These are phyloP conservation scores for Sminthurinus aureus DNA, from an alignment of 2,888 invertebrate genomes.

Conservation along the genomic window DNA sequence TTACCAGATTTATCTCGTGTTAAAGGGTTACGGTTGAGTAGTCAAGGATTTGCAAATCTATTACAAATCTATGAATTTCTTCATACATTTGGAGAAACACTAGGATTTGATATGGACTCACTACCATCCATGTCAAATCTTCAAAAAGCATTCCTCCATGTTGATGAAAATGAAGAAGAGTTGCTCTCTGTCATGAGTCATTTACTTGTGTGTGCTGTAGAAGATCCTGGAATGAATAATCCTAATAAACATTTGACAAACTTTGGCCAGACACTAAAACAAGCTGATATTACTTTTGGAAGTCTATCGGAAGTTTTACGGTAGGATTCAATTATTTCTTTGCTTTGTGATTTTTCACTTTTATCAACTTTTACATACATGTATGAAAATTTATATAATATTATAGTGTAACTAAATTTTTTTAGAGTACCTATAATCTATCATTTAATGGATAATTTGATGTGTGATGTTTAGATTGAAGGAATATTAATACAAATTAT, in stretches of 20 bases:
- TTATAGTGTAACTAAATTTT: no score
- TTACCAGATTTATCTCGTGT: constrained; percentile 73
- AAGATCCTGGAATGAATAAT: constrained; percentile 91
- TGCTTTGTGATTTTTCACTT: neutral
- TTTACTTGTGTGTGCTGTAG: constrained; percentile 84
- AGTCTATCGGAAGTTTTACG: constrained; percentile 91
- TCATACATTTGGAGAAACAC: constrained; percentile 90
- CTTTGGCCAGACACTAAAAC: constrained; percentile 86
- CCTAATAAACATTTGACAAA: constrained; percentile 88
- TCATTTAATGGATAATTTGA: no score
- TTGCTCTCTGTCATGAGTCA: constrained; percentile 87
- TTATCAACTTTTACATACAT: neutral
- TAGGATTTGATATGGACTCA: constrained; percentile 90
- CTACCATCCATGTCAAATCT: constrained; percentile 86
- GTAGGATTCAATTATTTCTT: constrained; percentile 14
- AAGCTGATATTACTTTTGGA: constrained; percentile 88
- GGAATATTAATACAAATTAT: no score
- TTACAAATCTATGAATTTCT: constrained; percentile 97
- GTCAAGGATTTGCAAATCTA: constrained; percentile 88
- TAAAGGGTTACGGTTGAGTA: constrained; percentile 80
- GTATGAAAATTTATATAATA: no score
- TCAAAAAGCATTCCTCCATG: constrained; percentile 83
- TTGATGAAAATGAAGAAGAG: constrained; percentile 82
- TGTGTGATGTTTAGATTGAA: no score
- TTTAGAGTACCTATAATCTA: no score